Percentiles rank a stretch among this genome's conserved stretches.
Conservation (phyloP, 1,140 invertebrate species). For the Pemphigus obesinymphae region DNA sequence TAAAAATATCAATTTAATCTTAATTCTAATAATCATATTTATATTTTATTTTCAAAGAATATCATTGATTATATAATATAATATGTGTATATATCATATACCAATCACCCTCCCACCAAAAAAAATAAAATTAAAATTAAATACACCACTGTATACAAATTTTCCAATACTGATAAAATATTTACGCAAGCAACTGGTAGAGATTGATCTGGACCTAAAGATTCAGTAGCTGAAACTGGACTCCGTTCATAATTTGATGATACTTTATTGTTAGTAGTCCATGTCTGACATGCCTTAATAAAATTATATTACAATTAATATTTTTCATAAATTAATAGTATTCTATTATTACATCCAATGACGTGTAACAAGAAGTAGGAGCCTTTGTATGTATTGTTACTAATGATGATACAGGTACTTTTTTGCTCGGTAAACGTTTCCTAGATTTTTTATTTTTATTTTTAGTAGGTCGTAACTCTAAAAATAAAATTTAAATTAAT, state of each 20-base stretch:
- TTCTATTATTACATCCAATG: conserved; percentile 14
- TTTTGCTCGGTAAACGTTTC: conserved; percentile 6
- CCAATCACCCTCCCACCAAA: no score
- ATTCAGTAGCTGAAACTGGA: conserved; percentile 57
- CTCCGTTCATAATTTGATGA: conserved; percentile 47
- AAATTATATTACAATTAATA: background rate
- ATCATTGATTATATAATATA: no score
- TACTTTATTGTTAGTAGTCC: conserved; percentile 19
- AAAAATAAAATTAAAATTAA: no score
- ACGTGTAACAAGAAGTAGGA: conserved; percentile 25
- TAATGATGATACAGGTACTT: background rate
- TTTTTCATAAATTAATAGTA: background rate
- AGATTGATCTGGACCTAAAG: conserved; percentile 58
- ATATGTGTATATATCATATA: no score
- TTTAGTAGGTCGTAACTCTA: background rate
- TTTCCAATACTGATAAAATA: background rate
- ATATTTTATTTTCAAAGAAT: no score
- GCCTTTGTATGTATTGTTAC: background rate
- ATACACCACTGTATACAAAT: no score
- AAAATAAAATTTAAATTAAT: background rate
- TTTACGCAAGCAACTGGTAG: conserved; percentile 52
- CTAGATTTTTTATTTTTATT: conserved; percentile 12
- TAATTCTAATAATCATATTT: no score
- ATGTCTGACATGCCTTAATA: conserved; percentile 46
- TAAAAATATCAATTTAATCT: no score